Percentiles rank a stretch among this genome's conserved stretches.
Evolutionary conservation across 2,888 invertebrate genomes (phyloP).

Genomic region (Bombylius discolor): DNA sequence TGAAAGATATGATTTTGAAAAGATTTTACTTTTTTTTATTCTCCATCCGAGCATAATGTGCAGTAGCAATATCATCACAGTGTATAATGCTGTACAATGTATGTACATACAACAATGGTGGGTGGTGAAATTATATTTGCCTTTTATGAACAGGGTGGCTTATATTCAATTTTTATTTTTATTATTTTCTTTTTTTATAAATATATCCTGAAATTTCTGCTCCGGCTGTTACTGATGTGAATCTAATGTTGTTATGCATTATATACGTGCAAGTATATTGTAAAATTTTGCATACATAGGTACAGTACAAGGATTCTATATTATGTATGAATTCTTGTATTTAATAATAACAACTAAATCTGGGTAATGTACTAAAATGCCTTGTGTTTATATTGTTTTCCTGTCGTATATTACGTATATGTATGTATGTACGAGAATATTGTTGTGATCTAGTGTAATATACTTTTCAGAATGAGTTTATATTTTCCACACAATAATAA

Average conservation of each 20-base stretch:
- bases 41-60: not conserved
- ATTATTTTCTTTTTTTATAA: too few species aligned
- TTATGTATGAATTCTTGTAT: too few species aligned
- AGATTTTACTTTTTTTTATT: too few species aligned
- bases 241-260: constrained; percentile 4
- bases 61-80: not conserved
- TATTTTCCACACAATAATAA: not conserved
- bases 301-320: too few species aligned
- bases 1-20: not conserved
- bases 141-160: too few species aligned
- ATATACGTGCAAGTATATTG: not conserved
- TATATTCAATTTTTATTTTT: too few species aligned
- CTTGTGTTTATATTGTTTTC: constrained; percentile 2
- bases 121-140: too few species aligned
- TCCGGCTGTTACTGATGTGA: constrained; percentile 1
- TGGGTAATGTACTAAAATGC: not conserved
- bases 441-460: not conserved
- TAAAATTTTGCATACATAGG: too few species aligned
- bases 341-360: too few species aligned
- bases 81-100: too few species aligned
- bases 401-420: not conserved
- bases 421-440: not conserved
- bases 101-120: too few species aligned
- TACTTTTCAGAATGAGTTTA: not conserved
- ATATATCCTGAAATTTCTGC: not conserved